Evolutionary conservation across 2,113 vertebrate genomes (phyloP).

Genomic region (Tiliqua scincoides): DNA sequence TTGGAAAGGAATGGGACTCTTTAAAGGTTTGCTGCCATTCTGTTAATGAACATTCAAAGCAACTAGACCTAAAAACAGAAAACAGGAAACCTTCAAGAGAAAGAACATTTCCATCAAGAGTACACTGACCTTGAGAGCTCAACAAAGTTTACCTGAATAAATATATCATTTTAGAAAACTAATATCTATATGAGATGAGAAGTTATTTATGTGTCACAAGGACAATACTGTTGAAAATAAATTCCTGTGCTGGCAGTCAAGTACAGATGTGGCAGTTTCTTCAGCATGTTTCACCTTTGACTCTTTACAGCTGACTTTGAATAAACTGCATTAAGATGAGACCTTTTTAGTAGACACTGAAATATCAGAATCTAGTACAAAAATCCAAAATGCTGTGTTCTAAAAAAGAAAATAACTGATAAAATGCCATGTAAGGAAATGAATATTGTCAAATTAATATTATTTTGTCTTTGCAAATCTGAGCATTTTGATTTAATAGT

Average conservation of each 20-base stretch:
- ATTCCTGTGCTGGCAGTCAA: constrained; percentile 12
- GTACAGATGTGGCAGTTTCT: constrained; percentile 12
- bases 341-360: neutral
- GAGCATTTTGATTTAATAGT: no score
- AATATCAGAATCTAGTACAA: neutral
- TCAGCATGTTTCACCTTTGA: neutral
- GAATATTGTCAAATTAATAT: neutral
- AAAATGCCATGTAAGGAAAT: neutral
- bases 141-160: constrained; percentile 3
- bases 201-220: constrained; percentile 34
- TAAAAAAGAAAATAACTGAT: neutral
- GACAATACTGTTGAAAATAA: constrained; percentile 29
- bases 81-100: constrained; percentile 5
- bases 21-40: neutral
- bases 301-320: neutral
- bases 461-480: no score
- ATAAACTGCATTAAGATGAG: constrained; percentile 20
- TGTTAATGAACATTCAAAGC: neutral
- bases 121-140: neutral
- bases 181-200: neutral
- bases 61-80: neutral
- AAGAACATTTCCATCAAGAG: constrained; percentile 1
- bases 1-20: constrained; percentile 9
- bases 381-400: neutral
- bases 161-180: constrained; percentile 20